phyloP scores from a whole-genome alignment of 2,113 vertebrate genomes.

The Oncorhynchus mykiss region DNA sequence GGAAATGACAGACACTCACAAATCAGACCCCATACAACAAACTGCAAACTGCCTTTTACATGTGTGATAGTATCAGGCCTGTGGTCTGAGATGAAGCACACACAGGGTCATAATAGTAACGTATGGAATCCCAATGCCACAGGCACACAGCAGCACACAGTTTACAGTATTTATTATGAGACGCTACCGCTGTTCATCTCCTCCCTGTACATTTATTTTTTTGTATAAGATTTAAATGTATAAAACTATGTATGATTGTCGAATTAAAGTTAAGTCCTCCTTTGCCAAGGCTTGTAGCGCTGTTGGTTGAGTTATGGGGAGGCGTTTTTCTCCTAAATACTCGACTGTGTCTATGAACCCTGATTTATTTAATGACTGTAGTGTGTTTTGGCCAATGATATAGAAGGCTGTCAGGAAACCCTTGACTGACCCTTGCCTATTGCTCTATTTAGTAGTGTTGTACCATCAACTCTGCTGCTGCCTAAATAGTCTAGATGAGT shows the following conservation, averaged over 20 bases:
- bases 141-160: constrained; percentile 32
- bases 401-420: too few species aligned
- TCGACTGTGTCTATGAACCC: constrained; percentile 12
- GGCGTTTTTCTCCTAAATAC: constrained; percentile 33
- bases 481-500: neutral
- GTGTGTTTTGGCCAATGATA: too few species aligned
- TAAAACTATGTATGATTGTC: constrained; percentile 75
- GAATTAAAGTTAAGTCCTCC: constrained; percentile 71
- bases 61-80: constrained; percentile 30
- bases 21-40: constrained; percentile 33
- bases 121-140: constrained; percentile 10
- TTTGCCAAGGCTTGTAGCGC: constrained; percentile 46
- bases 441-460: neutral
- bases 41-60: constrained; percentile 51
- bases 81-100: constrained; percentile 56
- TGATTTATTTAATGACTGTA: neutral
- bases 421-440: too few species aligned
- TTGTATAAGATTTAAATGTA: constrained; percentile 73
- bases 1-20: constrained; percentile 9
- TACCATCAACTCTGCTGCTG: constrained; percentile 8
- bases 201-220: constrained; percentile 54
- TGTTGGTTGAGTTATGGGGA: constrained; percentile 26
- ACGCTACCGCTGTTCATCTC: constrained; percentile 43
- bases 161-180: constrained; percentile 68
- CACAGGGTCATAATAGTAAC: constrained; percentile 18